phyloP scores from a whole-genome alignment of 2,113 vertebrate genomes.

The Cricetomys ansorgei region DNA sequence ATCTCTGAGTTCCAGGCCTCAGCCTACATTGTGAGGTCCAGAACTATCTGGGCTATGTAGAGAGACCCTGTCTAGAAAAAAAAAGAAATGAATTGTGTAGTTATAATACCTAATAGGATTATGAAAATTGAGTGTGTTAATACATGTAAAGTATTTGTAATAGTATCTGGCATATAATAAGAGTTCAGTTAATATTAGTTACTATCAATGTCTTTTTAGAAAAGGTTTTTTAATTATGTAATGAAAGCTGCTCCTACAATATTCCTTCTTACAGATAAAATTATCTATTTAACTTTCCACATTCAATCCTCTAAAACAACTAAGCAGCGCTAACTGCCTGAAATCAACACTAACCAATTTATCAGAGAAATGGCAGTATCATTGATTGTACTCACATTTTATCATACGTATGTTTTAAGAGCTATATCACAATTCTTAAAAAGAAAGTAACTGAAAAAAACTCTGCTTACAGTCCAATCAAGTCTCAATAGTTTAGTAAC shows the following conservation, averaged over 20 bases:
- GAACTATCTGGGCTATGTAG: background rate
- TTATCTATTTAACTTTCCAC: slow-evolving; percentile 38
- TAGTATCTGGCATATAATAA: slow-evolving; percentile 27
- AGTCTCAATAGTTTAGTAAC: slow-evolving; percentile 13
- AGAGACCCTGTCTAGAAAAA: background rate
- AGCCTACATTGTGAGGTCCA: background rate
- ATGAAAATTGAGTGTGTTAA: slow-evolving; percentile 30
- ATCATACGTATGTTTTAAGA: slow-evolving; percentile 15
- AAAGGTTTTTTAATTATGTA: slow-evolving; percentile 53
- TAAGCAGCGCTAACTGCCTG: slow-evolving; percentile 42
- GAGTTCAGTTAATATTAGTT: slow-evolving; percentile 41
- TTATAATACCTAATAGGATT: background rate
- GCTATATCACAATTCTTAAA: slow-evolving; percentile 8
- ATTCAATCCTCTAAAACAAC: slow-evolving; percentile 57
- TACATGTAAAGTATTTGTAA: slow-evolving; percentile 38
- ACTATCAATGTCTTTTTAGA: slow-evolving; percentile 41
- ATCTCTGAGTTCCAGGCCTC: background rate
- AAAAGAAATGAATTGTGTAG: background rate
- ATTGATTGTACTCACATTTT: slow-evolving; percentile 30
- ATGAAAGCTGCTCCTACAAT: slow-evolving; percentile 62
- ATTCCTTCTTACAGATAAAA: slow-evolving; percentile 72
- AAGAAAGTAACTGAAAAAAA: slow-evolving; percentile 52
- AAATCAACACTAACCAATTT: slow-evolving; percentile 71
- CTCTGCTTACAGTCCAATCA: slow-evolving; percentile 30
- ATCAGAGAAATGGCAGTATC: slow-evolving; percentile 47